Evolutionary conservation across 2,113 vertebrate genomes (phyloP).

Genomic region (Lontra canadensis): DNA sequence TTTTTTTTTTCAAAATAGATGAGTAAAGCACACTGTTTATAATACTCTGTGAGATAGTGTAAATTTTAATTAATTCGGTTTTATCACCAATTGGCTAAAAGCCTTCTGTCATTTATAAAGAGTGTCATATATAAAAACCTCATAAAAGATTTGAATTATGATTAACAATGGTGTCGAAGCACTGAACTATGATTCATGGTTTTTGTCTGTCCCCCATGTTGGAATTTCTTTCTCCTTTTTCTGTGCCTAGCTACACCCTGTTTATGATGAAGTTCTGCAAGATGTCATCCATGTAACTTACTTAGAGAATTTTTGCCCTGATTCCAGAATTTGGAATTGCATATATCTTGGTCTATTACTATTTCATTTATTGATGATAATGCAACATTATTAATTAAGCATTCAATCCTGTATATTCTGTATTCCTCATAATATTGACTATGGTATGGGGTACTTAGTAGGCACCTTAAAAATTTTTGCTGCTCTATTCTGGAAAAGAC

Average conservation of each 20-base stretch:
- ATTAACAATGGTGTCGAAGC: conserved; percentile 21
- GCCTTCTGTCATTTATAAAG: neutral
- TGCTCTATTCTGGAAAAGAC: neutral
- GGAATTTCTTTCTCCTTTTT: neutral
- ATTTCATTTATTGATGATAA: neutral
- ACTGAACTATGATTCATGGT: neutral
- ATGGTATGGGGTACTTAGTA: neutral
- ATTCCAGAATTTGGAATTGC: neutral
- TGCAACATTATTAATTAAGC: neutral
- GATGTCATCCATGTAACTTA: neutral
- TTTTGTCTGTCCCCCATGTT: neutral
- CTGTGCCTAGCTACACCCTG: neutral
- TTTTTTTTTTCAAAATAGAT: conserved; percentile 51
- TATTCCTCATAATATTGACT: neutral
- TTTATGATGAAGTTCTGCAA: neutral
- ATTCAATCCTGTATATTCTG: neutral
- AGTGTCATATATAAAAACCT: conserved; percentile 18
- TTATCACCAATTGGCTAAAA: conserved; percentile 52
- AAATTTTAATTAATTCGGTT: conserved; percentile 53
- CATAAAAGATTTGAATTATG: conserved; percentile 53
- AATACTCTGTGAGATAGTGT: neutral
- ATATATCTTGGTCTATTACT: neutral
- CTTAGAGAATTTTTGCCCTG: neutral
- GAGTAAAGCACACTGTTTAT: neutral
- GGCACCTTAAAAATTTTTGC: neutral